These are phyloP conservation scores for Anolis apletophallus DNA, from an alignment of 2,797 vertebrate species.

Conservation along the genomic window DNA sequence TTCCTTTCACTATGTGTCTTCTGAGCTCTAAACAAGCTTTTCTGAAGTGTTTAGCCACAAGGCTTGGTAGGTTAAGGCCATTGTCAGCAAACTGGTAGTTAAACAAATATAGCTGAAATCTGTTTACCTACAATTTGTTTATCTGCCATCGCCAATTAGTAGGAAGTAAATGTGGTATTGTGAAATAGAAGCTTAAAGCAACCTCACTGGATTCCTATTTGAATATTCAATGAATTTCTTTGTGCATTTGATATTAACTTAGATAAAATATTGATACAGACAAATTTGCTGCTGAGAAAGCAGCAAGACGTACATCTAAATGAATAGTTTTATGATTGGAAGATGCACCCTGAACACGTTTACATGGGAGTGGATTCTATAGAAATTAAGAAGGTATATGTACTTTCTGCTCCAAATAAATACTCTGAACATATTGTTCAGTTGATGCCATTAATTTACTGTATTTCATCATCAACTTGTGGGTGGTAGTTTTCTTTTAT, in stretches of 20 bases:
- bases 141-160: conserved; percentile 9
- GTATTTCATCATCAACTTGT: background rate
- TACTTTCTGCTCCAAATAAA: background rate
- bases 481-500: background rate
- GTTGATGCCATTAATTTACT: background rate
- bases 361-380: background rate
- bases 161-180: conserved; percentile 14
- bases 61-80: conserved; percentile 2
- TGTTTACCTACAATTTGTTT: conserved; percentile 3
- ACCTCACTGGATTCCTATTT: background rate
- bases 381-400: background rate
- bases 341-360: background rate
- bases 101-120: conserved; percentile 9
- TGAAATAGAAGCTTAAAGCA: conserved; percentile 4
- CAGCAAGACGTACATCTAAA: background rate
- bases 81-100: conserved; percentile 23
- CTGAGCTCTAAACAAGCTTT: background rate
- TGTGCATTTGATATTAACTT: background rate
- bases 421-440: background rate
- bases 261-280: background rate
- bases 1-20: background rate
- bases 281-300: background rate
- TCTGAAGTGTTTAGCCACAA: conserved; percentile 12
- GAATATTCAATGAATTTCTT: conserved; percentile 1
- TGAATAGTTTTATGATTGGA: background rate